Evolutionary conservation across 1,140 invertebrate genomes (phyloP).

Genomic region (Schlechtendalia chinensis): DNA sequence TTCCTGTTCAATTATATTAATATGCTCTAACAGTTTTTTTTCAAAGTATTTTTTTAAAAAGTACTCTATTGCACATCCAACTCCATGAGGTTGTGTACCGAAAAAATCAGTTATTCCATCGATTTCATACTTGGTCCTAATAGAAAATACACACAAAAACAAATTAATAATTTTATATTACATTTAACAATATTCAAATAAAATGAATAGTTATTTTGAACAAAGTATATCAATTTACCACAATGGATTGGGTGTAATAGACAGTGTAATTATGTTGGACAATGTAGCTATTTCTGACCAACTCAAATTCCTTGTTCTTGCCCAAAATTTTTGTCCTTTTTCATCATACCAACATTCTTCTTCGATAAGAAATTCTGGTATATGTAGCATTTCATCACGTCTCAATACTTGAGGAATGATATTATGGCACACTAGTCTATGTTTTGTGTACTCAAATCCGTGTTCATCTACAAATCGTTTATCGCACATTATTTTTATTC

Average conservation of each 20-base stretch:
- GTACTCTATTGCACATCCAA: conserved; percentile 34
- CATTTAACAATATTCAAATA: not conserved
- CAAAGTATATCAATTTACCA: not conserved
- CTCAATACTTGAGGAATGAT: conserved; percentile 44
- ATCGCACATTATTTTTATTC: not conserved
- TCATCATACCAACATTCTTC: conserved; percentile 47
- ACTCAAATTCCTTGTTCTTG: conserved; percentile 44
- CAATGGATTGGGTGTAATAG: conserved; percentile 27
- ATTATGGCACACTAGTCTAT: conserved; percentile 40
- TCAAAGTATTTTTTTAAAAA: conserved; percentile 46
- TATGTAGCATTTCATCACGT: conserved; percentile 18
- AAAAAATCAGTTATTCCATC: conserved; percentile 40
- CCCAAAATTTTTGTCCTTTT: conserved; percentile 49
- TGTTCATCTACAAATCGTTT: conserved; percentile 34
- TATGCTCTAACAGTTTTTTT: conserved; percentile 42
- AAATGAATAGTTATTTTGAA: too few species aligned
- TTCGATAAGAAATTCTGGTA: conserved; percentile 36
- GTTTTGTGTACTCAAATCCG: conserved; percentile 46
- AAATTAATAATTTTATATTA: not conserved
- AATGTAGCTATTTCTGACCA: conserved; percentile 44
- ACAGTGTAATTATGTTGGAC: conserved; percentile 42
- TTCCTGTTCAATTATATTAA: conserved; percentile 42
- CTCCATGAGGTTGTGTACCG: conserved; percentile 33
- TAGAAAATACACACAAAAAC: too few species aligned
- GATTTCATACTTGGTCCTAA: conserved; percentile 6